Conservation (phyloP, 2,888 invertebrate genomes). For the Eledona agricola region DNA sequence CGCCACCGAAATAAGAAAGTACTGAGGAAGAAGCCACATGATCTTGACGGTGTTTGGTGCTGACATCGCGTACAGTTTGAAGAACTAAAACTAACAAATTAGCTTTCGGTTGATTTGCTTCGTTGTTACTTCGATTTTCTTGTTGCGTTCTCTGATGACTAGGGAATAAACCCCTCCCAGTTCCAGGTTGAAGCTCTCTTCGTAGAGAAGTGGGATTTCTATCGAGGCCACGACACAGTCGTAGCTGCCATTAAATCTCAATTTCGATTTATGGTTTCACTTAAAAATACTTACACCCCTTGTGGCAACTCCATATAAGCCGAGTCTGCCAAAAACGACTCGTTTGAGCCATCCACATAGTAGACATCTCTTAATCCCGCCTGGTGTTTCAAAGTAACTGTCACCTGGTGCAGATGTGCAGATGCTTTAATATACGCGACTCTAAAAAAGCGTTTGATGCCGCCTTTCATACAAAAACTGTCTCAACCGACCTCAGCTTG, state of each 20-base stretch:
- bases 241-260: conserved; percentile 47
- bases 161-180: conserved; percentile 69
- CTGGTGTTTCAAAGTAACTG: conserved; percentile 53
- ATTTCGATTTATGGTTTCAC: conserved; percentile 1
- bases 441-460: conserved; percentile 46
- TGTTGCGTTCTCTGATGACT: conserved; percentile 59
- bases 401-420: conserved; percentile 53
- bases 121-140: conserved; percentile 61
- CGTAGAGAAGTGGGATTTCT: conserved; percentile 43
- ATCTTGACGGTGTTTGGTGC: conserved; percentile 74
- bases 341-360: conserved; percentile 63
- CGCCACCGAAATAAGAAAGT: conserved; percentile 78
- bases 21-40: conserved; percentile 81
- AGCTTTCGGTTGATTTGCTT: too few species aligned
- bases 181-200: conserved; percentile 52
- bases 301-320: conserved; percentile 69
- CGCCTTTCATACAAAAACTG: neutral
- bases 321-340: conserved; percentile 66
- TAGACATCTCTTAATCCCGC: conserved; percentile 65
- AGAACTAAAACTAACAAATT: conserved; percentile 62
- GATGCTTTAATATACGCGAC: conserved; percentile 57
- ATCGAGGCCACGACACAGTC: conserved; percentile 50
- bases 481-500: conserved; percentile 66
- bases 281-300: conserved; percentile 64
- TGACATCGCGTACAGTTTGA: conserved; percentile 69